Evolutionary conservation across 2,888 invertebrate genomes (phyloP).

Genomic region (Lochmaea crataegi): DNA sequence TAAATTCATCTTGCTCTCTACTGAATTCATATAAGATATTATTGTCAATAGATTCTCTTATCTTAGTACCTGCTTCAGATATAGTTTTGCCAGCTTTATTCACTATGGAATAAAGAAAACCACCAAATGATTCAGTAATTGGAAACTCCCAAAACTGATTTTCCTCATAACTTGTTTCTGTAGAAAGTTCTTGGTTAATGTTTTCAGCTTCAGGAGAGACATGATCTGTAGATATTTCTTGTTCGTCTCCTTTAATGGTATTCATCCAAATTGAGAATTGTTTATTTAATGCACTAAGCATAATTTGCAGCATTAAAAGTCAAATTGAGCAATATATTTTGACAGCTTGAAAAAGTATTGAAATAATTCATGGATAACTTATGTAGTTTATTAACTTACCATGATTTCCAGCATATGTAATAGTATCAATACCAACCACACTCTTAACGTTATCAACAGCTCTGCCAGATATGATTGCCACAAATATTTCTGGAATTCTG

Average conservation of each 20-base stretch:
- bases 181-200: background rate
- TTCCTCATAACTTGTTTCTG: background rate
- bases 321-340: background rate
- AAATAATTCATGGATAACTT: background rate
- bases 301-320: background rate
- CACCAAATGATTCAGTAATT: background rate
- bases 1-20: constrained; percentile 95
- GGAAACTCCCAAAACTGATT: background rate
- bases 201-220: background rate
- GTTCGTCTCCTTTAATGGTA: background rate
- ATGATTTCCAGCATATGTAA: constrained; percentile 90
- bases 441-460: constrained; percentile 87
- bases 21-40: constrained; percentile 96
- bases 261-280: background rate
- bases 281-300: background rate
- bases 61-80: constrained; percentile 88
- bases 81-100: constrained; percentile 95
- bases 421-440: constrained; percentile 90
- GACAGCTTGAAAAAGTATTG: background rate
- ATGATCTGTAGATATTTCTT: background rate
- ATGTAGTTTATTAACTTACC: constrained; percentile 63
- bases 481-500: constrained; percentile 85
- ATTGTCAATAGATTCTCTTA: constrained; percentile 95
- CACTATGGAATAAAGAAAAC: constrained; percentile 86
- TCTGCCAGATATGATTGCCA: constrained; percentile 86